Percentiles rank a stretch among this genome's conserved stretches.
Evolutionary conservation across 2,797 vertebrate species (phyloP).

Genomic region (Darevskia mixta): DNA sequence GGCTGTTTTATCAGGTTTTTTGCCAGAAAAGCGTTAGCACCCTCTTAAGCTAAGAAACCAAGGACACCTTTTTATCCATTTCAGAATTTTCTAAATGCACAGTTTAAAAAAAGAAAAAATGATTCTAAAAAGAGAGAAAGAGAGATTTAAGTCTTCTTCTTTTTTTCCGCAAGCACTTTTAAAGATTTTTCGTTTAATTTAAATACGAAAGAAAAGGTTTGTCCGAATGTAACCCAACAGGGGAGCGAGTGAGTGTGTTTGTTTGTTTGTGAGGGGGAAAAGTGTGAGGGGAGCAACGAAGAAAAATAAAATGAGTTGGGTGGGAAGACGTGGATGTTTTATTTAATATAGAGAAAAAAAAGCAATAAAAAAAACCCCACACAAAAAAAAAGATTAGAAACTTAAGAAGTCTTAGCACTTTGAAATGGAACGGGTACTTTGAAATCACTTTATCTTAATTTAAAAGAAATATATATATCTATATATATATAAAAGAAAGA

Average conservation of each 20-base stretch:
- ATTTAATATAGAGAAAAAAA: constrained; percentile 71
- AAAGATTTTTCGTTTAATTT: constrained; percentile 56
- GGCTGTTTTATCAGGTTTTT: neutral
- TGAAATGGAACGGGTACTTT: constrained; percentile 81
- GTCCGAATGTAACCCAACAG: constrained; percentile 65
- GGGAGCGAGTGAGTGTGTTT: constrained; percentile 36
- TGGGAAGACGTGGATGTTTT: constrained; percentile 48
- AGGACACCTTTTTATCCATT: constrained; percentile 61
- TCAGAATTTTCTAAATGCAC: constrained; percentile 60
- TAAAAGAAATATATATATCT: constrained; percentile 59
- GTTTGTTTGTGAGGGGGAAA: constrained; percentile 31
- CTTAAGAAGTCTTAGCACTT: constrained; percentile 79
- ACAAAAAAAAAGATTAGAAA: constrained; percentile 41
- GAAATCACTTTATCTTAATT: constrained; percentile 80
- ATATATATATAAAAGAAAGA: constrained; percentile 46
- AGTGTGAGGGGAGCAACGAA: constrained; percentile 34
- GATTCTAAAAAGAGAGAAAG: constrained; percentile 34
- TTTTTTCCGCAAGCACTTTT: constrained; percentile 78
- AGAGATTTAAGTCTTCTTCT: constrained; percentile 60
- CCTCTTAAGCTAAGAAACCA: constrained; percentile 26
- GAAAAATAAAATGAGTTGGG: constrained; percentile 46
- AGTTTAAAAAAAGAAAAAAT: constrained; percentile 43
- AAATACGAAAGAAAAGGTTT: constrained; percentile 43
- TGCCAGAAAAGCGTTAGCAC: neutral
- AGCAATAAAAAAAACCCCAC: constrained; percentile 49